These are phyloP conservation scores for Acanthurus tractus DNA, from an alignment of 2,797 vertebrate species.

Conservation along the genomic window DNA sequence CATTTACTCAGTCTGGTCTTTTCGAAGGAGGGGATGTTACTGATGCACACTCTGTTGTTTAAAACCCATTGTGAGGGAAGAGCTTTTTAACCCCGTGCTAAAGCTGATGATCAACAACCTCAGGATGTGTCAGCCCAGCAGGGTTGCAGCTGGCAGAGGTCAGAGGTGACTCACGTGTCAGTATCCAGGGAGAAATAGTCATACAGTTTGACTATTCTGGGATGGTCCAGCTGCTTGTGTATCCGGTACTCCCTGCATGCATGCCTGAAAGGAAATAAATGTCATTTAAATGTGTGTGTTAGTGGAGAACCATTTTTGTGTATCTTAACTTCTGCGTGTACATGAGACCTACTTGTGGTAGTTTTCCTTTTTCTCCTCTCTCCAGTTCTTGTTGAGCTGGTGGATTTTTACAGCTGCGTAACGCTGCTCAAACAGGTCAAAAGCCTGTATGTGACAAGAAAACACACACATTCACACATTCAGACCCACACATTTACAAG, in stretches of 20 bases:
- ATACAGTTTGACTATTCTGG: slow-evolving; percentile 99
- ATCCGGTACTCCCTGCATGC: slow-evolving; percentile 99
- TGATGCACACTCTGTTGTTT: neutral
- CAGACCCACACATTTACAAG: neutral
- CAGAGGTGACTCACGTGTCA: slow-evolving; percentile 93
- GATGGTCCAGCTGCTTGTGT: slow-evolving; percentile 99
- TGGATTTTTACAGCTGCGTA: slow-evolving; percentile 99
- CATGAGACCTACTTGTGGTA: slow-evolving; percentile 94
- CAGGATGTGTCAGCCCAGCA: slow-evolving; percentile 35
- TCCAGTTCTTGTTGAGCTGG: slow-evolving; percentile 99
- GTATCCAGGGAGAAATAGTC: slow-evolving; percentile 99
- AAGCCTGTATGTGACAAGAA: slow-evolving; percentile 86
- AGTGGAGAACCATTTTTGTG: slow-evolving; percentile 18
- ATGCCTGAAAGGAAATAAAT: slow-evolving; percentile 87
- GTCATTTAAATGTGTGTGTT: slow-evolving; percentile 16
- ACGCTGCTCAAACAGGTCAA: slow-evolving; percentile 98
- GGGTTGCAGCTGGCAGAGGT: slow-evolving; percentile 56
- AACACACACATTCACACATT: neutral
- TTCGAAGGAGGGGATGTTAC: neutral
- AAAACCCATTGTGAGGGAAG: neutral
- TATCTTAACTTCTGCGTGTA: neutral
- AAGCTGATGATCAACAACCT: slow-evolving; percentile 4
- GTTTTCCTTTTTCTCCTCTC: slow-evolving; percentile 99
- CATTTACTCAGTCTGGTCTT: neutral
- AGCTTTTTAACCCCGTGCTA: neutral